Conservation (phyloP, 2,113 vertebrate species). For the Poeciliopsis retropinna region DNA sequence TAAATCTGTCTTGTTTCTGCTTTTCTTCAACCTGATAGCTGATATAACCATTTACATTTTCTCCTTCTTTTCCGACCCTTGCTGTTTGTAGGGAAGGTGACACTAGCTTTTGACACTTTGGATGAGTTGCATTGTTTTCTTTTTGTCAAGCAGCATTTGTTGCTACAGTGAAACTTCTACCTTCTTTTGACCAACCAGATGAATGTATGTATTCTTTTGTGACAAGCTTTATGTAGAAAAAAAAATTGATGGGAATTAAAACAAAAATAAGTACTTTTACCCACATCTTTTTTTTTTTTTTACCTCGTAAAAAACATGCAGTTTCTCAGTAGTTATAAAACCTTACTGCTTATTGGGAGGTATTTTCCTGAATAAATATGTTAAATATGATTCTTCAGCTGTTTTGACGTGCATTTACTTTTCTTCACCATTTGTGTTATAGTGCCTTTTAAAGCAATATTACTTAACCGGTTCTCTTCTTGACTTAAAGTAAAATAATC, state of each 20-base stretch:
- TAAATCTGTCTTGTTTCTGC: not conserved
- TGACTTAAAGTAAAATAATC: not conserved
- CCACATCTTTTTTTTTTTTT: not conserved
- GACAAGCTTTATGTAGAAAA: conserved; percentile 61
- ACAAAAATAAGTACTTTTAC: conserved; percentile 64
- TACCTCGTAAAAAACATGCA: not conserved
- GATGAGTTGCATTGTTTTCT: conserved; percentile 17
- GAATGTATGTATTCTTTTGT: conserved; percentile 71
- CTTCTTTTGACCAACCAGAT: conserved; percentile 42
- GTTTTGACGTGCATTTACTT: not conserved
- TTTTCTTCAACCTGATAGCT: not conserved
- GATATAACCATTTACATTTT: not conserved
- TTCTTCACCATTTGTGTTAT: not conserved
- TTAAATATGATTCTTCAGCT: no score
- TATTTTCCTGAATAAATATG: not conserved
- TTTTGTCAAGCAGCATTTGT: conserved; percentile 22
- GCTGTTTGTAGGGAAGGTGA: conserved; percentile 16
- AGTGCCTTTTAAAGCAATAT: no score
- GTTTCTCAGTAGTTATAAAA: not conserved
- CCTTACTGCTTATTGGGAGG: not conserved
- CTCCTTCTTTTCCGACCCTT: conserved; percentile 12
- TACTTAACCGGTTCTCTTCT: not conserved
- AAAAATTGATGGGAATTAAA: conserved; percentile 31
- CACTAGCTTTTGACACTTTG: conserved; percentile 2
- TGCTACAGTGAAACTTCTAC: conserved; percentile 16